Conservation (phyloP, 2,888 invertebrate genomes). For the Drosophila anomelani region DNA sequence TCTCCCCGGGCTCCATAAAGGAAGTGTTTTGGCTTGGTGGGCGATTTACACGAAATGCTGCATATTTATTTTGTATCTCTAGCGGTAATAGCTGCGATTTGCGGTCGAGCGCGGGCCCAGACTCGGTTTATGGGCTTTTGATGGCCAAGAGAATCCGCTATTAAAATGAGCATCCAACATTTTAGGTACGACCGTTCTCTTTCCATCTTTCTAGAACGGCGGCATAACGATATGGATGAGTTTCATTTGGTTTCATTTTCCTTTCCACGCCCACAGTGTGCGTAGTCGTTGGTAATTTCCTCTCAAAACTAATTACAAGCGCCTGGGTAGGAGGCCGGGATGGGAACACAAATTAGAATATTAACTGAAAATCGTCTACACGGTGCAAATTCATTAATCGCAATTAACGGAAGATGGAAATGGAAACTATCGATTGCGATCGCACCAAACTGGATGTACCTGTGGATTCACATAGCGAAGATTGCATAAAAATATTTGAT, state of each 20-base stretch:
- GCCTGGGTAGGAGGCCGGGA: background rate
- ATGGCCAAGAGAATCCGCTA: slow-evolving; percentile 60
- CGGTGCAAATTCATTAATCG: slow-evolving; percentile 68
- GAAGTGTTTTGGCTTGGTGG: slow-evolving; percentile 68
- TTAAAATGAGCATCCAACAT: slow-evolving; percentile 49
- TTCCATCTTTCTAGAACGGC: slow-evolving; percentile 9
- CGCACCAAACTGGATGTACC: background rate
- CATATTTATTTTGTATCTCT: slow-evolving; percentile 61
- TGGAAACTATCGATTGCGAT: slow-evolving; percentile 24
- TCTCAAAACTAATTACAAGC: slow-evolving; percentile 69
- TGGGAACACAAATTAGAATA: slow-evolving; percentile 36
- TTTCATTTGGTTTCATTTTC: slow-evolving; percentile 37
- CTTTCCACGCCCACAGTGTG: slow-evolving; percentile 61
- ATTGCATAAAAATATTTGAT: background rate
- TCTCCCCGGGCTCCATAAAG: slow-evolving; percentile 61
- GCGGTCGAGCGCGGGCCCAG: slow-evolving; percentile 35
- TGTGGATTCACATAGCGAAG: slow-evolving; percentile 5
- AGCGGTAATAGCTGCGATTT: slow-evolving; percentile 52
- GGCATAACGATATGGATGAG: slow-evolving; percentile 8
- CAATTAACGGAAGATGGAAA: slow-evolving; percentile 58
- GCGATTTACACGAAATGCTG: slow-evolving; percentile 74
- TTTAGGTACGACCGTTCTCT: slow-evolving; percentile 43
- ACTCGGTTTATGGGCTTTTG: slow-evolving; percentile 65
- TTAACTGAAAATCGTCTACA: slow-evolving; percentile 41
- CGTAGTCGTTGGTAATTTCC: slow-evolving; percentile 64